Evolutionary conservation across 2,113 vertebrate species (phyloP).

Genomic region (Ceuthmochares aereus): DNA sequence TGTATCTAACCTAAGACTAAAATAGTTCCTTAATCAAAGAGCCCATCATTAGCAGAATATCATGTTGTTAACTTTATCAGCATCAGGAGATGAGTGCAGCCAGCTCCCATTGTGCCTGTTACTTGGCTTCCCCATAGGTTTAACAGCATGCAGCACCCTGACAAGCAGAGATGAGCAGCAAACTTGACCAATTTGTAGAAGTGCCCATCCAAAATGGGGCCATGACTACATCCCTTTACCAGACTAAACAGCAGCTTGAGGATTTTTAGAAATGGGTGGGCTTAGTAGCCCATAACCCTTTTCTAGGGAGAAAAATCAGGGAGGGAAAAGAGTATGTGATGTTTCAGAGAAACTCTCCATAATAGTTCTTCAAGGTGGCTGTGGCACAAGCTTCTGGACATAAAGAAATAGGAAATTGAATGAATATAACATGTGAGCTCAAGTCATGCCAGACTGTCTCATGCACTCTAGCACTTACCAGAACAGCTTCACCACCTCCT

Average conservation of each 20-base stretch:
- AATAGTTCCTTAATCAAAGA: slow-evolving; percentile 26
- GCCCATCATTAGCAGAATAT: slow-evolving; percentile 12
- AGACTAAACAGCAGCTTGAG: neutral
- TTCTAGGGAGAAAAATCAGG: neutral
- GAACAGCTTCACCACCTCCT: neutral
- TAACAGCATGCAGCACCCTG: accelerated
- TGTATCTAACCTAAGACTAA: slow-evolving; percentile 5
- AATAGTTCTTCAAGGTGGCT: neutral
- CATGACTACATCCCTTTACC: neutral
- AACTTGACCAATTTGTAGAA: neutral
- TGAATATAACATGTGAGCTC: neutral
- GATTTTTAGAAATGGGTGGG: neutral
- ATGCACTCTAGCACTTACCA: neutral
- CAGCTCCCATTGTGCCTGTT: neutral
- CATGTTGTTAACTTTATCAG: neutral
- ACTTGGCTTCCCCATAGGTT: neutral
- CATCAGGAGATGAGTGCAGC: neutral
- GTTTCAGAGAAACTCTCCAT: neutral
- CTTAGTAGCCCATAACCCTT: neutral
- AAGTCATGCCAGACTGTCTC: neutral
- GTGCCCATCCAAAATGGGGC: neutral
- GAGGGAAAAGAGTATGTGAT: neutral
- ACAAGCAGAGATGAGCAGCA: neutral
- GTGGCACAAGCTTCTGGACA: neutral
- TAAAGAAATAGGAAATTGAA: neutral